Percentiles rank a stretch among this genome's conserved stretches.
Conservation (phyloP, 2,888 invertebrate species). For the Drosophila parthenogenetica region DNA sequence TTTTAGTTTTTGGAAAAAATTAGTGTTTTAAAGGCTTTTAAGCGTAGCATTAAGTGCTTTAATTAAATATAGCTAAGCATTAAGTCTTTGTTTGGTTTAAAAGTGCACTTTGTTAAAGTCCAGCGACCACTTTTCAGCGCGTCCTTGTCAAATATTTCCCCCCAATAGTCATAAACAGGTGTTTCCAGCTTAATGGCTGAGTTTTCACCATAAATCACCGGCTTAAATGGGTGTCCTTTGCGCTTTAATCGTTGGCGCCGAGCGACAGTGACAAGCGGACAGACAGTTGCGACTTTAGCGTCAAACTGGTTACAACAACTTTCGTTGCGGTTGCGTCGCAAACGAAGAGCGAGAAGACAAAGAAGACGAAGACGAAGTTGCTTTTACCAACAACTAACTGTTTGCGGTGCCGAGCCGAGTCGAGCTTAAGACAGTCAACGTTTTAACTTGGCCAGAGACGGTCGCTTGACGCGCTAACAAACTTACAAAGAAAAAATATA, state of each 20-base stretch:
- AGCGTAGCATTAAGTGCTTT: no score
- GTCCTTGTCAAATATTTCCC: constrained; percentile 40
- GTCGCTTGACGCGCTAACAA: constrained; percentile 44
- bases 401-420: no score
- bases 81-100: no score
- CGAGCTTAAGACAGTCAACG: constrained; percentile 60
- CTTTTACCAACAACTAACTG: constrained; percentile 3
- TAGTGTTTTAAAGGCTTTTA: not conserved
- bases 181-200: constrained; percentile 33
- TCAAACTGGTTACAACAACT: constrained; percentile 71
- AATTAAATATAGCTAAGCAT: no score
- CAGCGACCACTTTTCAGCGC: not conserved
- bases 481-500: not conserved
- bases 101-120: no score
- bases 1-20: not conserved
- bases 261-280: not conserved
- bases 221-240: constrained; percentile 49
- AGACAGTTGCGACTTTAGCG: not conserved
- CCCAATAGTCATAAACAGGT: constrained; percentile 38
- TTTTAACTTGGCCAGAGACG: constrained; percentile 61
- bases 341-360: constrained; percentile 1
- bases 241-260: constrained; percentile 43
- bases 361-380: constrained; percentile 51
- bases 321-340: constrained; percentile 59
- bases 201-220: constrained; percentile 51